Conservation (phyloP, 1,140 invertebrate species). For the Laupala kohalensis region DNA sequence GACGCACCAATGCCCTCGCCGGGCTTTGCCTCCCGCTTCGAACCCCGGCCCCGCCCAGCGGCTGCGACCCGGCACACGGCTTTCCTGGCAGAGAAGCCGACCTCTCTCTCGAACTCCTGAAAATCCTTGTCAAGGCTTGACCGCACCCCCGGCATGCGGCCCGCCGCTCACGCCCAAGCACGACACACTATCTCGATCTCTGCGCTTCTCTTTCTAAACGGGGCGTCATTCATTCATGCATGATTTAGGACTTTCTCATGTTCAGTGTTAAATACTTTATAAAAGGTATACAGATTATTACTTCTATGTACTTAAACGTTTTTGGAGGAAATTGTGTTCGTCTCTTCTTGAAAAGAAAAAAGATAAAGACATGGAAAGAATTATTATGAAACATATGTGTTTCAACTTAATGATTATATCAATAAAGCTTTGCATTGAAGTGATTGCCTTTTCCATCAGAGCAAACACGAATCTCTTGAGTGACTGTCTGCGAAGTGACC, state of each 20-base stretch:
- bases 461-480: no score
- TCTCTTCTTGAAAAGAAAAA: conserved; percentile 2
- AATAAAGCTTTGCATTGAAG: conserved; percentile 5
- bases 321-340: conserved; percentile 10
- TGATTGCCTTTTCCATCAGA: conserved; percentile 3
- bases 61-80: neutral
- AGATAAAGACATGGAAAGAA: neutral
- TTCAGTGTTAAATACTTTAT: conserved; percentile 5
- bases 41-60: neutral
- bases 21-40: neutral
- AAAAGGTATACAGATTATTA: conserved; percentile 6
- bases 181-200: neutral
- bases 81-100: neutral
- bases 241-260: conserved; percentile 8
- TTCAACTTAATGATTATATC: neutral
- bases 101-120: neutral
- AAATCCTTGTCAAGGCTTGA: neutral
- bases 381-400: conserved; percentile 5
- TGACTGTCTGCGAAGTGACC: no score
- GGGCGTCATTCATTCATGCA: conserved; percentile 3
- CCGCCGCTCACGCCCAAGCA: neutral
- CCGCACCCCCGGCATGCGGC: neutral
- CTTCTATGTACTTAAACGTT: conserved; percentile 12
- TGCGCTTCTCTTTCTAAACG: conserved; percentile 3
- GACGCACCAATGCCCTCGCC: no score